Evolutionary conservation across 2,113 vertebrate genomes (phyloP).

Genomic region (Geothlypis trichas): DNA sequence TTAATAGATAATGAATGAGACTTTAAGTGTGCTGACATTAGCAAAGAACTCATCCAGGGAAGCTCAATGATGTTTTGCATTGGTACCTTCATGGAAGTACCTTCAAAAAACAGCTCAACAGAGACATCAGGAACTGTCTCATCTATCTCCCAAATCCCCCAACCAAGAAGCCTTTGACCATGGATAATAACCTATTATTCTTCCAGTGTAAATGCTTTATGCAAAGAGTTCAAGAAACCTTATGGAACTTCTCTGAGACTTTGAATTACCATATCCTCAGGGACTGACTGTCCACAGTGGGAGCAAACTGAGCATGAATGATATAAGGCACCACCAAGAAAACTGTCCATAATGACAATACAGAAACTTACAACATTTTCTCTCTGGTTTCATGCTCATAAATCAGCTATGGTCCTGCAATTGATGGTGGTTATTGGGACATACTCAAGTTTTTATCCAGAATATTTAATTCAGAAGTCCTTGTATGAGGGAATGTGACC

Average conservation of each 20-base stretch:
- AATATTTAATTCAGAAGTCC: conserved; percentile 23
- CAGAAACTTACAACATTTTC: neutral
- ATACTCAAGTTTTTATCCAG: neutral
- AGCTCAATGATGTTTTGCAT: neutral
- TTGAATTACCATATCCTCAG: neutral
- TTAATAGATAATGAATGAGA: neutral
- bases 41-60: neutral
- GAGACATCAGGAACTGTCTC: neutral
- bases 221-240: neutral
- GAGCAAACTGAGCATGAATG: neutral
- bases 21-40: neutral
- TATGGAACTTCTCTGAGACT: neutral
- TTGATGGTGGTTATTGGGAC: neutral
- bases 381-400: neutral
- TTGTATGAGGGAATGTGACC: neutral
- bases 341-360: neutral
- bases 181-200: neutral
- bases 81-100: neutral
- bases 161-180: neutral
- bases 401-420: neutral
- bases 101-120: neutral
- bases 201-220: neutral
- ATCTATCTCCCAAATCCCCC: neutral
- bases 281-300: neutral
- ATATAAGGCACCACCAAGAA: neutral